Evolutionary conservation across 1,140 invertebrate genomes (phyloP).

Genomic region (Lanistes nyassanus): DNA sequence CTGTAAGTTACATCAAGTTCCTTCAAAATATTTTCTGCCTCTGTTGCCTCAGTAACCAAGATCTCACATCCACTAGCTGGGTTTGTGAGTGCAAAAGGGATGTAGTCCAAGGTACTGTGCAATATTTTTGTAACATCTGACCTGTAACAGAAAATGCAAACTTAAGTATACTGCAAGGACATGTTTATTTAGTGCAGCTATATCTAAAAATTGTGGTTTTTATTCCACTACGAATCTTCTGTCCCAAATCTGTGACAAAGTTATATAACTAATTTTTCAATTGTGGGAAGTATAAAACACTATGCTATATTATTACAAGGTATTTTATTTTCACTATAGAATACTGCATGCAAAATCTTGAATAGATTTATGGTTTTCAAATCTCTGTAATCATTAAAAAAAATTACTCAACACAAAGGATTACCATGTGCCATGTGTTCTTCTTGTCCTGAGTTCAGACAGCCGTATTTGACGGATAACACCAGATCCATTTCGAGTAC

Average conservation of each 20-base stretch:
- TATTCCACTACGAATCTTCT: neutral
- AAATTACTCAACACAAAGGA: neutral
- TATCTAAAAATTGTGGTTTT: too few species aligned
- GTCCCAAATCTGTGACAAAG: too few species aligned
- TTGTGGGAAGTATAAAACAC: neutral
- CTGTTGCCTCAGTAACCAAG: slow-evolving; percentile 45
- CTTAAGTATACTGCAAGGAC: neutral
- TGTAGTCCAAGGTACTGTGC: slow-evolving; percentile 42
- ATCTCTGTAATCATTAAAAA: neutral
- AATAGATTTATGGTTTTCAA: neutral
- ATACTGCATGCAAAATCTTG: neutral
- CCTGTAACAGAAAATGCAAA: slow-evolving; percentile 42
- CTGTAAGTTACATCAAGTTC: slow-evolving; percentile 53
- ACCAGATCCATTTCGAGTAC: slow-evolving; percentile 39
- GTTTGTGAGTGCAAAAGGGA: slow-evolving; percentile 49
- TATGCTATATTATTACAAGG: neutral
- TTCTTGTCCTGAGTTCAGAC: slow-evolving; percentile 57
- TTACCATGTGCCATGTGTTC: slow-evolving; percentile 56
- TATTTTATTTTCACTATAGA: neutral
- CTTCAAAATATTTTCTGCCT: slow-evolving; percentile 50
- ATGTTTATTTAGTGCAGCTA: neutral
- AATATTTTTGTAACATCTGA: slow-evolving; percentile 50
- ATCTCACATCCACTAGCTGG: slow-evolving; percentile 26
- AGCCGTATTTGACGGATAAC: slow-evolving; percentile 47
- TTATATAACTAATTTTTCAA: neutral